Base-by-base conservation (phyloP, 1,140 invertebrate species). In the Papilio helenus region DNA sequence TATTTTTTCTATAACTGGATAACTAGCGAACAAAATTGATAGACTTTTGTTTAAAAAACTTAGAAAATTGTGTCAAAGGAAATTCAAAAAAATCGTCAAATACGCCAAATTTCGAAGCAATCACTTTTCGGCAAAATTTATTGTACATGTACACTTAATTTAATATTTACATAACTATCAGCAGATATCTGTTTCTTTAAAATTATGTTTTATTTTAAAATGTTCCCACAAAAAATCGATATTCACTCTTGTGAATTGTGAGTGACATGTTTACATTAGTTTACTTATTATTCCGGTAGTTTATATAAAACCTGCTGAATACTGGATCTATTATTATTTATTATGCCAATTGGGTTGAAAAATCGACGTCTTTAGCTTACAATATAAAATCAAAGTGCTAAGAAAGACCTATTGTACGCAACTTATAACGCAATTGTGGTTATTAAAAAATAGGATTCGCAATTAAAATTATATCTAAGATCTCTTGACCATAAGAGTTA, bases 321-420 rank as follows among this genome's bases (percentile, higher is more conserved):
- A 77, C 55, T 44, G n/a, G 55, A 77, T 77, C 76, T 65, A 65
- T 77, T 76, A 76, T 68, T 68, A 68, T 68, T 77, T 76, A 76
- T 68, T 34, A 68, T 68, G 61, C 61, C 26, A 68, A 68, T 34
- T 68, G 61, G 26, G 58, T 78, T 77, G 71, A 61, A 79, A 81
- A 73, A 80, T 65, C 71, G 34, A 71, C 80, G 76, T 82, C 51
- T 77, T 80, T 81, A 78, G 79, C 46, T 76, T 76, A 76, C 72
- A 80, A 76, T 76, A 81, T 81, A 81, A 84, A 81, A 82, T 68
- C 73, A 61, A 78, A 14, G 34, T 44, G 26, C 44, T 12, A 14
- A 61, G 26, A 77, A 77, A 16, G 42, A 77, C 55, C 46, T 77
- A 61, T 16, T 77, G 42, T 65, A 14, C 14, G 20, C 55, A 46